Conservation (phyloP, 1,140 invertebrate species). For the Microplitis mediator region DNA sequence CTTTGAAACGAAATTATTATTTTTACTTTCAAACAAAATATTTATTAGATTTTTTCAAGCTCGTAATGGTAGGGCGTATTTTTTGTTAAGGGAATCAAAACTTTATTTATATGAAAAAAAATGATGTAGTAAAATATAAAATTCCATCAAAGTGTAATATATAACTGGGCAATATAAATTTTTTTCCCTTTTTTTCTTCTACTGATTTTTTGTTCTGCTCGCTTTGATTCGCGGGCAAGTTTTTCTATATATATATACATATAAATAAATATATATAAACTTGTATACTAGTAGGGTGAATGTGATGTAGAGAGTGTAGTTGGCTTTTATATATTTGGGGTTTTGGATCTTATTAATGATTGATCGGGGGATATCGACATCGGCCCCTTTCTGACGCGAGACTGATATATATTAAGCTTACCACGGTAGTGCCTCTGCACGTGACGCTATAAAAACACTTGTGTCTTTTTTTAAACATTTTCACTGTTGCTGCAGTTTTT, state of each 20-base stretch:
- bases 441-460: conserved; percentile 59
- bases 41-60: too few relatives aligned
- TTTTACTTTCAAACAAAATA: too few relatives aligned
- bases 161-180: conserved; percentile 51
- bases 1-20: too few relatives aligned
- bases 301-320: conserved; percentile 33
- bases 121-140: conserved; percentile 59
- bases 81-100: too few relatives aligned
- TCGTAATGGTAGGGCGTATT: too few relatives aligned
- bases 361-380: conserved; percentile 62
- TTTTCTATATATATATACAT: conserved; percentile 1
- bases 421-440: conserved; percentile 49
- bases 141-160: conserved; percentile 60
- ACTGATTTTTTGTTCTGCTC: conserved; percentile 4
- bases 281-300: conserved; percentile 2
- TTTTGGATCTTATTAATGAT: conserved; percentile 63
- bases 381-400: conserved; percentile 52
- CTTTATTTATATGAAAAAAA: conserved; percentile 26
- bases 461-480: conserved; percentile 22
- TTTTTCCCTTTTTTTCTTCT: conserved; percentile 40
- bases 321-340: conserved; percentile 56
- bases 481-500: conserved; percentile 8
- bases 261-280: background rate
- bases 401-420: conserved; percentile 56
- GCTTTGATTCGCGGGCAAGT: conserved; percentile 20